Conservation (phyloP, 2,113 vertebrate genomes). For the Megaceryle torquata region DNA sequence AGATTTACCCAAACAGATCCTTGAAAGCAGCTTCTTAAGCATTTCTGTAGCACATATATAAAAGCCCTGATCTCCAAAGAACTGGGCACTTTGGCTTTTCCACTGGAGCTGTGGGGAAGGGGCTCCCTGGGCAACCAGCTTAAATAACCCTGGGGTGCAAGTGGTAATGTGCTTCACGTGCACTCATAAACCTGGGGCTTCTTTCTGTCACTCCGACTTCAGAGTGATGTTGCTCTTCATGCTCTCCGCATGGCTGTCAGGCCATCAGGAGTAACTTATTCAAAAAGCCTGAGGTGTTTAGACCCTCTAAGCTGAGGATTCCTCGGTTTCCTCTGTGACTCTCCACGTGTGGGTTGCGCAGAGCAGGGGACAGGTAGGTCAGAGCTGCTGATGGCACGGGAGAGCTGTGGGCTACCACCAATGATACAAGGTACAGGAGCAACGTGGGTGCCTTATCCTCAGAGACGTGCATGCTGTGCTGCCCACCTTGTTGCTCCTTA, state of each 20-base stretch:
- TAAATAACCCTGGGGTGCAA: neutral
- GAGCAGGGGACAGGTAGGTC: neutral
- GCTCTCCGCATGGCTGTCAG: neutral
- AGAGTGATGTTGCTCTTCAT: neutral
- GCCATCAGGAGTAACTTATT: neutral
- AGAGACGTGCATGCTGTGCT: accelerated
- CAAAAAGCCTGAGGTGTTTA: neutral
- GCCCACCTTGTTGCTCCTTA: neutral
- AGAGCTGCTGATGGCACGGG: neutral
- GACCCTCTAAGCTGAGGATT: neutral
- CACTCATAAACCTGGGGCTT: neutral
- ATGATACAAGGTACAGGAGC: accelerated
- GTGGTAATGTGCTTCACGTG: neutral
- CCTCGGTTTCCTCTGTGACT: neutral
- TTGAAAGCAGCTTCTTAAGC: neutral
- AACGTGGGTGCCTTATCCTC: neutral
- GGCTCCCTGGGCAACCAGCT: neutral
- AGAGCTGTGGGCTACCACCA: neutral
- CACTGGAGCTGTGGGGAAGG: neutral
- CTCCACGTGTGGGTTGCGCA: neutral
- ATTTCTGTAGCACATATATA: neutral
- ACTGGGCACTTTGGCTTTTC: neutral
- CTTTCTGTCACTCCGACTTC: neutral
- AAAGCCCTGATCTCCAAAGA: neutral
- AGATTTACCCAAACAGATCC: neutral